Evolutionary conservation across 1,140 invertebrate species (phyloP).

Genomic region (Epicauta chinensis): DNA sequence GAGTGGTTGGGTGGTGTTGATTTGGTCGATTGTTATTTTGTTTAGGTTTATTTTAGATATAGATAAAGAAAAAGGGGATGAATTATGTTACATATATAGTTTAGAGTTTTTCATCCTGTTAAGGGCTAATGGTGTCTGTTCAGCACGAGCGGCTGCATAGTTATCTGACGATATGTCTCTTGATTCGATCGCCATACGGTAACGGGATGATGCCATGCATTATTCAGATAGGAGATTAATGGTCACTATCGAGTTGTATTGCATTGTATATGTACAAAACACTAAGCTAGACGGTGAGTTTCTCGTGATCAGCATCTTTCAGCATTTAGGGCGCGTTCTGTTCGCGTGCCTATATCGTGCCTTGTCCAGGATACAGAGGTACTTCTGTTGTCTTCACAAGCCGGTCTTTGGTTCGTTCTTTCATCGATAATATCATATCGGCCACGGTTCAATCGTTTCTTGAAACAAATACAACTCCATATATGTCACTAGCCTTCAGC

Average conservation of each 20-base stretch:
- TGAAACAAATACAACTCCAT: conserved; percentile 42
- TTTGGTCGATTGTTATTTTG: no score
- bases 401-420: conserved; percentile 19
- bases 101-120: conserved; percentile 5
- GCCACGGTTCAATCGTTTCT: conserved; percentile 39
- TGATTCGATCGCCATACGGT: conserved; percentile 21
- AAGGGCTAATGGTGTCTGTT: conserved; percentile 21
- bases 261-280: conserved; percentile 19
- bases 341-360: conserved; percentile 12
- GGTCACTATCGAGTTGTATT: conserved; percentile 23
- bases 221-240: conserved; percentile 28
- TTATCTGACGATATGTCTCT: conserved; percentile 19
- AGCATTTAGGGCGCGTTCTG: conserved; percentile 21
- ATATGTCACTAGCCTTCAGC: conserved; percentile 40
- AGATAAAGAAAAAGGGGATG: no score
- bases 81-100: no score
- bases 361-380: neutral
- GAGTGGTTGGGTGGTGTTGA: no score
- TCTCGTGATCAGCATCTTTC: conserved; percentile 17
- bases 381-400: conserved; percentile 5
- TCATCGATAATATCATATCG: conserved; percentile 38
- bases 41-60: no score
- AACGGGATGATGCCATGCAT: conserved; percentile 23
- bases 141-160: conserved; percentile 16
- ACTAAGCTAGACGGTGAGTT: conserved; percentile 16